Evolutionary conservation across 1,140 invertebrate genomes (phyloP), one percentile per base, ranked within the genome.

Genomic region (Zelostemma sp.): DNA sequence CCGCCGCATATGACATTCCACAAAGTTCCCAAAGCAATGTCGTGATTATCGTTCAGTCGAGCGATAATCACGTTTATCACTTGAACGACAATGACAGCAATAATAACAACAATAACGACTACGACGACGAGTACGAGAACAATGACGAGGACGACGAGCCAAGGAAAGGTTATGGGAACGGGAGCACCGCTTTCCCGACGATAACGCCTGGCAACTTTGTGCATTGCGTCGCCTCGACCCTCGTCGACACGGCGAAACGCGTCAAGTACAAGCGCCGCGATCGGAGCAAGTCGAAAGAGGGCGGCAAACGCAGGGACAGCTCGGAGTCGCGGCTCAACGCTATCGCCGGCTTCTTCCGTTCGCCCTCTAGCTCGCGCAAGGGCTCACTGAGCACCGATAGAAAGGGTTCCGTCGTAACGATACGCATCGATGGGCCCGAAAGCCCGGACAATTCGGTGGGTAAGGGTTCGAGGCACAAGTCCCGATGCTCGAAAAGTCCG

Each of bases 211-310:
- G n/a, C n/a, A n/a, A 80, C 53, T 80, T 80, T 67, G 79, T 81
- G 57, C 79, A 80, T 35, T 79, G 57, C 46, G 78, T 80, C 17
- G 72, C 75, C 0, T 76, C 73, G 31, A 77, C 68, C 45, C 68
- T 81, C 38, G 75, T 76, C 9, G 78, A 74, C 16, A 73, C 79
- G 40, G 80, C 75, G 45, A 80, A 79, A 71, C 75, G 77, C n/a
- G 78, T 82, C 3, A 83, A 78, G 51, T 79, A 71, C 54, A 83
- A 83, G 38, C 81, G 75, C 25, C 78, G 81, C 19, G 79, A 80
- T 11, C 74, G 84, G 25, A 85, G 83, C 56, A 83, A 84, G 45
- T 85, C 84, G 3, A 85, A 86, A 38, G 84, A 86, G 51, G n/a
- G n/a, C n/a, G 28, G 56, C 9, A 80, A 83, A 18, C 77, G 83